These are phyloP conservation scores for Scytalopus superciliaris DNA, from an alignment of 2,113 vertebrate species.

Conservation along the genomic window DNA sequence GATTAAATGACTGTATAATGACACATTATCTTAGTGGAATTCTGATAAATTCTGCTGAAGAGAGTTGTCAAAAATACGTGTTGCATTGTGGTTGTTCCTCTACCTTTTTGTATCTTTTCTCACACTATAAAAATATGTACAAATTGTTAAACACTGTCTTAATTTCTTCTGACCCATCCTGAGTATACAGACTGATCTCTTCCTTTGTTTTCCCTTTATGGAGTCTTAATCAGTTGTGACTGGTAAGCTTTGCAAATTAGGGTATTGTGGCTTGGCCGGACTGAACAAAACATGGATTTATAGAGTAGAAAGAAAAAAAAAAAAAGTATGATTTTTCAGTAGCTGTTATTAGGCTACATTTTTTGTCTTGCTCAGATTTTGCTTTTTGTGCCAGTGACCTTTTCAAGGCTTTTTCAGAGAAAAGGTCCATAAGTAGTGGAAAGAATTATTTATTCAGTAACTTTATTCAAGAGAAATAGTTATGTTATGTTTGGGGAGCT, in stretches of 20 bases:
- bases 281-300: not conserved
- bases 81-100: not conserved
- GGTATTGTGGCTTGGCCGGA: too few relatives aligned
- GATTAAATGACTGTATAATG: not conserved
- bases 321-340: not conserved
- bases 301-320: not conserved
- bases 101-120: not conserved
- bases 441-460: not conserved
- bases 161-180: not conserved
- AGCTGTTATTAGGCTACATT: not conserved
- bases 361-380: not conserved
- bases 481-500: not conserved
- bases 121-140: accelerated
- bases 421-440: not conserved
- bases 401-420: not conserved
- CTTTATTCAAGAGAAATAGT: not conserved
- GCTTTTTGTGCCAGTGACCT: not conserved
- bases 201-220: not conserved
- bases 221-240: not conserved
- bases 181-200: too few relatives aligned
- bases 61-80: not conserved
- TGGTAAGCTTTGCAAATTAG: not conserved
- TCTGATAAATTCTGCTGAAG: not conserved
- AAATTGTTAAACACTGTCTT: not conserved
- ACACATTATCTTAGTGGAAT: too few relatives aligned